Percentiles rank a stretch among this genome's conserved stretches.
Conservation (phyloP, 2,113 vertebrate species). For the Toxostoma redivivum region DNA sequence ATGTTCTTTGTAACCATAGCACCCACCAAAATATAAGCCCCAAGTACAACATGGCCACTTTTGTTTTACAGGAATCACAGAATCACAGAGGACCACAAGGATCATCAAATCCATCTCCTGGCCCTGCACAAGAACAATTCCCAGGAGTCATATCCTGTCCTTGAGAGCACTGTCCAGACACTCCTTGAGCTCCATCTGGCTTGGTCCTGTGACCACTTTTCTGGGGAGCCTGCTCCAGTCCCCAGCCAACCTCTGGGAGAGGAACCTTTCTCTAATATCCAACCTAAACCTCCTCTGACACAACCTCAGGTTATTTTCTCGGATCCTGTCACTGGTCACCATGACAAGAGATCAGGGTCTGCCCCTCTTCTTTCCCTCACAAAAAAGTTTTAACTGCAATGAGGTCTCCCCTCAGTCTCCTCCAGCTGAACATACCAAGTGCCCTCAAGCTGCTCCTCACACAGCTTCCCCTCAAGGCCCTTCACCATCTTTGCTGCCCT, state of each 20-base stretch:
- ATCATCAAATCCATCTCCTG: neutral
- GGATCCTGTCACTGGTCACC: neutral
- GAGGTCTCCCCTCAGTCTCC: neutral
- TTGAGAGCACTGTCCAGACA: neutral
- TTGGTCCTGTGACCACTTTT: neutral
- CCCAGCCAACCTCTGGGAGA: neutral
- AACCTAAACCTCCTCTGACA: neutral
- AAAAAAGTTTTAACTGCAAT: neutral
- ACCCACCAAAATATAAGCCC: neutral
- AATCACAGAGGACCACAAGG: neutral
- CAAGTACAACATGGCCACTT: neutral
- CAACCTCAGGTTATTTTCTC: neutral
- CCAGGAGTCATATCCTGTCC: neutral
- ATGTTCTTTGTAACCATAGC: neutral
- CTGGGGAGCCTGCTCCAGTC: neutral
- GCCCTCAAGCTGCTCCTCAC: neutral
- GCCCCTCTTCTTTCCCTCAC: neutral
- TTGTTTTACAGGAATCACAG: neutral
- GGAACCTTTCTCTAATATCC: neutral
- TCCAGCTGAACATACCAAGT: no score
- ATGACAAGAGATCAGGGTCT: neutral
- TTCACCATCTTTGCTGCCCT: no score
- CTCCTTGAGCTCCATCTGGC: neutral
- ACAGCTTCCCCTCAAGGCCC: neutral
- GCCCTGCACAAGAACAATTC: neutral